A percentile compares a stretch with the other conserved stretches of the same genome.
Conservation (phyloP, 2,113 vertebrate species). For the Microcebus griseorufus region DNA sequence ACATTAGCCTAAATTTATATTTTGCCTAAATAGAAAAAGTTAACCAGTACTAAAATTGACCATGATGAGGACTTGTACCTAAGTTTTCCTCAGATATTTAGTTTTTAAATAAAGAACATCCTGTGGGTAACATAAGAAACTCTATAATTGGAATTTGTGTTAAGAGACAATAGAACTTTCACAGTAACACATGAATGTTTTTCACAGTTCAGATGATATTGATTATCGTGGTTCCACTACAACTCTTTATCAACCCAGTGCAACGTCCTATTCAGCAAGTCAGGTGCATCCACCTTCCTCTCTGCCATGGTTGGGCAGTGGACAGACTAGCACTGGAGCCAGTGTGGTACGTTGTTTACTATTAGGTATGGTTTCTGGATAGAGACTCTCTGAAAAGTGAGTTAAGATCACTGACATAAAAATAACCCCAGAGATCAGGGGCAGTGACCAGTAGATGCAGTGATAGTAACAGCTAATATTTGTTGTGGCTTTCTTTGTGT, state of each 20-base stretch:
- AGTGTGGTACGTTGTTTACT: slow-evolving; percentile 89
- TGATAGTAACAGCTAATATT: neutral
- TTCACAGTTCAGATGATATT: slow-evolving; percentile 94
- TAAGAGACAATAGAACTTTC: neutral
- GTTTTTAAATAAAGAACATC: neutral
- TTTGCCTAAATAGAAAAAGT: slow-evolving; percentile 26
- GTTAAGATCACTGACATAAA: neutral
- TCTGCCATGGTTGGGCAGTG: slow-evolving; percentile 97
- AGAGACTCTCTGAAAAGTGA: neutral
- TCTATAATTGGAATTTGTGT: slow-evolving; percentile 16
- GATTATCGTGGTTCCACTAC: slow-evolving; percentile 96
- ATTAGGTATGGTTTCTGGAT: neutral
- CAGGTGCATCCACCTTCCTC: slow-evolving; percentile 92
- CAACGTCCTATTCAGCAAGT: slow-evolving; percentile 86
- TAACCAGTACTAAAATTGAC: neutral
- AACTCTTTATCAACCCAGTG: slow-evolving; percentile 91
- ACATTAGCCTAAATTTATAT: slow-evolving; percentile 33
- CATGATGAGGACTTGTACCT: neutral
- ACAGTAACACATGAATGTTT: neutral
- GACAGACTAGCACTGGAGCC: slow-evolving; percentile 97
- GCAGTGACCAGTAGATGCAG: neutral
- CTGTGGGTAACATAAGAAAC: neutral
- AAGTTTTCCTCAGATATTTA: neutral
- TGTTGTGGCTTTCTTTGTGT: neutral
- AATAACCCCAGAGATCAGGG: neutral